Conservation (phyloP, 2,113 vertebrate genomes). For the Nannobrachium achirus region DNA sequence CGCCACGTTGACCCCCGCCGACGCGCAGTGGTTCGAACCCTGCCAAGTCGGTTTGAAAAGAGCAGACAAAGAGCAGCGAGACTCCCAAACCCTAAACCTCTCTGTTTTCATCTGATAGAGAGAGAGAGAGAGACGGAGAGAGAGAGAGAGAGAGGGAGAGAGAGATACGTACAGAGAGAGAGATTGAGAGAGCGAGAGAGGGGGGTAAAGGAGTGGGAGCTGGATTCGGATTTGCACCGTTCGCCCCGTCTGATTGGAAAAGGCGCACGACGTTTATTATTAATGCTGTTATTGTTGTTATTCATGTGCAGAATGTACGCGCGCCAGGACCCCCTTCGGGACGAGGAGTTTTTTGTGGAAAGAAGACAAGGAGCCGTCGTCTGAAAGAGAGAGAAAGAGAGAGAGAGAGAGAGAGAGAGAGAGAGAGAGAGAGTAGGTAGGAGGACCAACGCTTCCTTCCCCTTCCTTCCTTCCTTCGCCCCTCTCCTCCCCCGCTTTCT, state of each 20-base stretch:
- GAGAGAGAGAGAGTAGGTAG: constrained; percentile 46
- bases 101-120: constrained; percentile 53
- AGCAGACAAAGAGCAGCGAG: constrained; percentile 86
- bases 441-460: constrained; percentile 70
- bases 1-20: constrained; percentile 48
- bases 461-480: constrained; percentile 68
- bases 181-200: constrained; percentile 1
- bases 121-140: constrained; percentile 12
- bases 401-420: constrained; percentile 72
- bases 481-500: constrained; percentile 63
- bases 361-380: constrained; percentile 77
- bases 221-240: too few relatives aligned
- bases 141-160: constrained; percentile 1
- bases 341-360: constrained; percentile 69
- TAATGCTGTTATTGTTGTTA: constrained; percentile 13
- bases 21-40: constrained; percentile 70
- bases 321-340: constrained; percentile 80
- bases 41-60: constrained; percentile 88
- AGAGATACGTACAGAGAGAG: constrained; percentile 46
- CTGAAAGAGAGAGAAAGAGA: constrained; percentile 73
- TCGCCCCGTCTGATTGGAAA: too few relatives aligned
- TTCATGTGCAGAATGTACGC: constrained; percentile 78
- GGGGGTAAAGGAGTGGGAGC: background rate
- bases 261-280: too few relatives aligned
- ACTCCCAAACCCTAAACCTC: constrained; percentile 46